Conservation (phyloP, 2,113 vertebrate genomes). For the Psephotus haematonotus region DNA sequence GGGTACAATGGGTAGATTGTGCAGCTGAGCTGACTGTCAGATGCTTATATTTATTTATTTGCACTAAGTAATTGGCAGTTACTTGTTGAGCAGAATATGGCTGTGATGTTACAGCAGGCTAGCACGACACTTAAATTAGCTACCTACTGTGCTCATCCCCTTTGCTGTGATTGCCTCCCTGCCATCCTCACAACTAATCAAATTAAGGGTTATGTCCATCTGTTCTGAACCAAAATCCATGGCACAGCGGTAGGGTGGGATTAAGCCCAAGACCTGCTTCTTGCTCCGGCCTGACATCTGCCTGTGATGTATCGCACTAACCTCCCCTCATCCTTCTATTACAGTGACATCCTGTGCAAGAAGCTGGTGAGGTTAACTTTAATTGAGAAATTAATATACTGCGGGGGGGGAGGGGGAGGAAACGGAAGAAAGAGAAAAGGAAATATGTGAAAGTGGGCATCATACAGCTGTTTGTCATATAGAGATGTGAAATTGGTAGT, state of each 20-base stretch:
- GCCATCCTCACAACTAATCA: background rate
- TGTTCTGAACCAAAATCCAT: constrained; percentile 2
- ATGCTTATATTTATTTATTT: background rate
- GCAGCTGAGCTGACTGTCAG: background rate
- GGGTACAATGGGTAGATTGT: background rate
- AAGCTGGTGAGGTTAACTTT: background rate
- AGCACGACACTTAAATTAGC: constrained; percentile 22
- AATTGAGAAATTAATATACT: constrained; percentile 14
- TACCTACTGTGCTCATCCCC: background rate
- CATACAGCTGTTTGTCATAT: constrained; percentile 3
- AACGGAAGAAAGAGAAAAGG: background rate
- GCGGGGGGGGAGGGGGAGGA: background rate
- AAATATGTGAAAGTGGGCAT: background rate
- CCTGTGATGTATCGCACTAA: background rate
- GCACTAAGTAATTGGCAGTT: background rate
- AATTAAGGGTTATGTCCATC: background rate
- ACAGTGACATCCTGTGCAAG: background rate
- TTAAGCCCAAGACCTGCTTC: background rate
- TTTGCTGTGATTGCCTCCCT: constrained; percentile 1
- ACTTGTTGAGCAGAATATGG: background rate
- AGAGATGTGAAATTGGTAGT: background rate
- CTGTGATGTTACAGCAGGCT: background rate
- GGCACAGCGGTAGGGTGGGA: background rate
- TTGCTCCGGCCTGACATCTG: background rate
- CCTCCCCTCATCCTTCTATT: background rate